A percentile compares a stretch with the other conserved stretches of the same genome.
Conservation (phyloP, 2,113 vertebrate species). For the Dinomys branickii region DNA sequence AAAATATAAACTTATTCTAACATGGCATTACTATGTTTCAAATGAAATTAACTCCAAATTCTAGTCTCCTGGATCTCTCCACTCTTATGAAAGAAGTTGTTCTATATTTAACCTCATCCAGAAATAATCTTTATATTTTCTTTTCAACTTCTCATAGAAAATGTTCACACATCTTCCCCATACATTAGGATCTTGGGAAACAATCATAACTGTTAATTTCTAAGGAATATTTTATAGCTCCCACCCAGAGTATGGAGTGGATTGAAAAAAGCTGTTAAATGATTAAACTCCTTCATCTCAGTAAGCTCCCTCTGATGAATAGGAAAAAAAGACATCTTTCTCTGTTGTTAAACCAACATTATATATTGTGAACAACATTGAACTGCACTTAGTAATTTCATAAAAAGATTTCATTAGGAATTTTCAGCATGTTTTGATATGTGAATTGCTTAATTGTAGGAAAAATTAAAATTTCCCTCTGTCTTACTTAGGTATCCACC, state of each 20-base stretch:
- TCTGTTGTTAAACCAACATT: conserved; percentile 34
- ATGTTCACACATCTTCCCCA: neutral
- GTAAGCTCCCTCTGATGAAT: conserved; percentile 50
- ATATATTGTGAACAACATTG: neutral
- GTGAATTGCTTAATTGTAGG: conserved; percentile 72
- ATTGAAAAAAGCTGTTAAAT: neutral
- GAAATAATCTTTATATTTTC: conserved; percentile 45
- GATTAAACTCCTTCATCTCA: neutral
- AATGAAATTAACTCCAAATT: neutral
- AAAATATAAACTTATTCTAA: neutral
- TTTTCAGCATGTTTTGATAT: conserved; percentile 55
- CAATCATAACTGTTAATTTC: neutral
- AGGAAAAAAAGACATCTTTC: conserved; percentile 43
- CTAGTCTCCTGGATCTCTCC: neutral
- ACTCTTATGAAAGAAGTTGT: neutral
- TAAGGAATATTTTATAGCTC: neutral
- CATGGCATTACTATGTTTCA: neutral
- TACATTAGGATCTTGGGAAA: neutral
- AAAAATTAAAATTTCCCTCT: conserved; percentile 57
- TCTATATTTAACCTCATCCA: neutral
- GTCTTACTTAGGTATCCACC: conserved; percentile 63
- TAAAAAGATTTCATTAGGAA: conserved; percentile 61
- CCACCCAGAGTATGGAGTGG: neutral
- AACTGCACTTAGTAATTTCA: conserved; percentile 50
- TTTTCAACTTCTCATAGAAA: neutral